A percentile compares a stretch with the other conserved stretches of the same genome.
Conservation (phyloP, 1,140 invertebrate genomes). For the Euwallacea fornicatus region DNA sequence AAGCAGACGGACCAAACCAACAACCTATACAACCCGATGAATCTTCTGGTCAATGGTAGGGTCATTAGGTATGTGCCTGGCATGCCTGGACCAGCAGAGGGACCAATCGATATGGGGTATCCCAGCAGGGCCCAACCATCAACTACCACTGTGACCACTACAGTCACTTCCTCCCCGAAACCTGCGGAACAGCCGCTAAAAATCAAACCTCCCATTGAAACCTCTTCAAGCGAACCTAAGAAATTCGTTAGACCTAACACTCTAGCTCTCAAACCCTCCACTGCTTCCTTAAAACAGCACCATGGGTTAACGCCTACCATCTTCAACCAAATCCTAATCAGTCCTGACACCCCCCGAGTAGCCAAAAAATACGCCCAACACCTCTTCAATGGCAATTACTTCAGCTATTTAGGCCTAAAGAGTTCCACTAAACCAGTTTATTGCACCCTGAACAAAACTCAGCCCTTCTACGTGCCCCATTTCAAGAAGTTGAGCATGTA, state of each 20-base stretch:
- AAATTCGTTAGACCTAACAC: slow-evolving; percentile 80
- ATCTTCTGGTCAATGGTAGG: slow-evolving; percentile 65
- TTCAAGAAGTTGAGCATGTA: slow-evolving; percentile 96
- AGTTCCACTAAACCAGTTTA: slow-evolving; percentile 89
- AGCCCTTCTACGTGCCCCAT: slow-evolving; percentile 92
- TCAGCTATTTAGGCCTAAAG: slow-evolving; percentile 89
- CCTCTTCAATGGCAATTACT: slow-evolving; percentile 87
- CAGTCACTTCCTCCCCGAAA: too few relatives aligned
- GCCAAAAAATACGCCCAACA: slow-evolving; percentile 86
- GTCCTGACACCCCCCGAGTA: slow-evolving; percentile 86
- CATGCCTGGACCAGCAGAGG: slow-evolving; percentile 71
- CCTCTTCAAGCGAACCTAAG: slow-evolving; percentile 42
- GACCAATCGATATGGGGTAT: slow-evolving; percentile 38
- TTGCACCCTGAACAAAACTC: slow-evolving; percentile 88
- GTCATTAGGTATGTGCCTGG: slow-evolving; percentile 67
- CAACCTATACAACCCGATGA: slow-evolving; percentile 67
- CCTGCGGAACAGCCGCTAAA: neutral
- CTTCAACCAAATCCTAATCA: slow-evolving; percentile 76
- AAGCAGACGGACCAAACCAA: slow-evolving; percentile 28
- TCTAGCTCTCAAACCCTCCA: slow-evolving; percentile 77
- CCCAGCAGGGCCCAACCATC: too few relatives aligned
- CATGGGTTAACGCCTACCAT: slow-evolving; percentile 76
- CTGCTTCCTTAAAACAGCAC: slow-evolving; percentile 75
- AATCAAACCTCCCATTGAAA: neutral
- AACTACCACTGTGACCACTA: too few relatives aligned